Percentiles rank a stretch among this genome's conserved stretches.
These are phyloP conservation scores for Argyra leucocephala DNA, from an alignment of 2,888 invertebrate genomes.

Conservation along the genomic window DNA sequence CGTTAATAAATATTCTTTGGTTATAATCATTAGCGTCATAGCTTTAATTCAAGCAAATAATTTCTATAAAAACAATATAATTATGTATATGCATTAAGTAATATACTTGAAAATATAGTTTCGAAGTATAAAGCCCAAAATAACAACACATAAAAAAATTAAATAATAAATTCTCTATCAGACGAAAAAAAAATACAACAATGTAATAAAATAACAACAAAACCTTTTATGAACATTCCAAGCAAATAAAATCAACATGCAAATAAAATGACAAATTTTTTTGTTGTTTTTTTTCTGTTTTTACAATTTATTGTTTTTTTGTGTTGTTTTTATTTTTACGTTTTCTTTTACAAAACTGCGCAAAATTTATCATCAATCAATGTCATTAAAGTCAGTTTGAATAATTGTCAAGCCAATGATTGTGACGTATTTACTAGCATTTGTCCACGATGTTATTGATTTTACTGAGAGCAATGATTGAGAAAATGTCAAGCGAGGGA, in stretches of 20 bases:
- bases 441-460: too few species aligned
- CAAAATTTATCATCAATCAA: not conserved
- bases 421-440: too few species aligned
- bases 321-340: too few species aligned
- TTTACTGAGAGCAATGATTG: not conserved
- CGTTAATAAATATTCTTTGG: too few species aligned
- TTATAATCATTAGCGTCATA: not conserved
- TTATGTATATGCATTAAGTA: too few species aligned
- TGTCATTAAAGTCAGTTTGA: not conserved
- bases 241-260: not conserved
- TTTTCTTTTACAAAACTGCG: slow-evolving; percentile 1
- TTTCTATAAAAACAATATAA: too few species aligned
- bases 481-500: too few species aligned
- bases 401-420: slow-evolving; percentile 4
- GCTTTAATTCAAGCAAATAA: not conserved
- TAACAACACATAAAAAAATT: too few species aligned
- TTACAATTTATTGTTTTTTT: not conserved
- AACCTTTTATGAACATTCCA: not conserved
- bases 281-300: not conserved
- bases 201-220: not conserved
- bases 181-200: not conserved
- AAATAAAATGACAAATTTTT: not conserved
- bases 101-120: too few species aligned
- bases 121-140: too few species aligned
- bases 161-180: too few species aligned